These are phyloP conservation scores for Falcunculus frontatus DNA, from an alignment of 2,113 vertebrate species.

Conservation along the genomic window DNA sequence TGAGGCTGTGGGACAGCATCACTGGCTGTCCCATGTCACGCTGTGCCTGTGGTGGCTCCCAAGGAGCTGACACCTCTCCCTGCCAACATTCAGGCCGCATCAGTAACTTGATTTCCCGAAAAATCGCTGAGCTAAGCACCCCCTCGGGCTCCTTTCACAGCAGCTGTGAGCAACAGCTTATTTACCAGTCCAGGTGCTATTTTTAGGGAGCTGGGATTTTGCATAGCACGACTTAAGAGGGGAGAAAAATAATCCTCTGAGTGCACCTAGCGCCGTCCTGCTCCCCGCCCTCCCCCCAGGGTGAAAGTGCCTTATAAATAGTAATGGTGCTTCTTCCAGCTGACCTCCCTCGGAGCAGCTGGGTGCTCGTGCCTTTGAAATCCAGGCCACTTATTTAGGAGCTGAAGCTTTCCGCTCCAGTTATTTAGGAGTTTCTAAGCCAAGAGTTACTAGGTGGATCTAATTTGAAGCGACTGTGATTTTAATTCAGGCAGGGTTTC, in stretches of 20 bases:
- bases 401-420: slow-evolving; percentile 50
- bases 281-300: background rate
- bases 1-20: background rate
- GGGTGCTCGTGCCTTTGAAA: slow-evolving; percentile 24
- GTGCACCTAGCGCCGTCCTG: background rate
- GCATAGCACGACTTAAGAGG: background rate
- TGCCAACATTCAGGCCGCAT: background rate
- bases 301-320: slow-evolving; percentile 7
- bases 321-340: background rate
- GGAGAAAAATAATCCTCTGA: background rate
- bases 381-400: slow-evolving; percentile 37
- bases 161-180: background rate
- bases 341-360: slow-evolving; percentile 47
- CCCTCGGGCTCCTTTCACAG: background rate
- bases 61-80: background rate
- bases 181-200: background rate
- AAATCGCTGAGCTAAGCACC: background rate
- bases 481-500: slow-evolving; percentile 20
- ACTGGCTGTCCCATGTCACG: accelerated
- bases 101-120: background rate
- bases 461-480: slow-evolving; percentile 50
- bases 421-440: slow-evolving; percentile 16
- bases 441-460: slow-evolving; percentile 45
- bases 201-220: background rate
- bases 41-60: background rate